These are phyloP conservation scores for Apoda limacodes DNA, from an alignment of 2,888 invertebrate genomes.

Conservation along the genomic window DNA sequence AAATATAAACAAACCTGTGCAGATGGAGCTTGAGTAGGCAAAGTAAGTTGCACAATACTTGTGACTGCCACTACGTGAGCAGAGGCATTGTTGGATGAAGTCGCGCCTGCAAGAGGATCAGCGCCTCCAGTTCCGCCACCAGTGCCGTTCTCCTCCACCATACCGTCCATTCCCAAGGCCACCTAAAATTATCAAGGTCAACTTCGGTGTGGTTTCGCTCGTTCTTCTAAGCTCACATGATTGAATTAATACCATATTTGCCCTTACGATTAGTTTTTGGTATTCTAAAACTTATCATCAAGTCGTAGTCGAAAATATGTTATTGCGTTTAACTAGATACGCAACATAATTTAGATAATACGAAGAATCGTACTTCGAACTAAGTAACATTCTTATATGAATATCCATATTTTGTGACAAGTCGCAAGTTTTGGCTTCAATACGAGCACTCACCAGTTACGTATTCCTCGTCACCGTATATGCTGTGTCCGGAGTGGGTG, in stretches of 20 bases:
- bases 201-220: constrained; percentile 49
- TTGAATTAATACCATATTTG: constrained; percentile 34
- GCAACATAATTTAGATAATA: constrained; percentile 35
- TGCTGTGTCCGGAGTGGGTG: constrained; percentile 95
- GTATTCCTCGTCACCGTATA: constrained; percentile 95
- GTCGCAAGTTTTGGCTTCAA: constrained; percentile 65
- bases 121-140: constrained; percentile 47
- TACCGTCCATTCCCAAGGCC: constrained; percentile 86
- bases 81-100: constrained; percentile 35
- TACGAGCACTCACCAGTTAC: constrained; percentile 88
- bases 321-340: constrained; percentile 53
- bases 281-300: constrained; percentile 53
- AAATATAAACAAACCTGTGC: constrained; percentile 68
- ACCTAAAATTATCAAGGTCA: constrained; percentile 75
- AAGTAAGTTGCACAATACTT: constrained; percentile 90
- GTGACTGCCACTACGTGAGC: constrained; percentile 66
- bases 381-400: constrained; percentile 31
- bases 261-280: constrained; percentile 29
- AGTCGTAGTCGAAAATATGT: constrained; percentile 52
- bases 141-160: constrained; percentile 91
- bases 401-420: constrained; percentile 62
- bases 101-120: constrained; percentile 46
- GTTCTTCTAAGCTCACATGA: constrained; percentile 39
- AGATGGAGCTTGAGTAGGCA: constrained; percentile 74
- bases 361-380: constrained; percentile 24